A percentile compares a stretch with the other conserved stretches of the same genome.
phyloP scores from a whole-genome alignment of 2,113 vertebrate species.

The Gavia stellata region DNA sequence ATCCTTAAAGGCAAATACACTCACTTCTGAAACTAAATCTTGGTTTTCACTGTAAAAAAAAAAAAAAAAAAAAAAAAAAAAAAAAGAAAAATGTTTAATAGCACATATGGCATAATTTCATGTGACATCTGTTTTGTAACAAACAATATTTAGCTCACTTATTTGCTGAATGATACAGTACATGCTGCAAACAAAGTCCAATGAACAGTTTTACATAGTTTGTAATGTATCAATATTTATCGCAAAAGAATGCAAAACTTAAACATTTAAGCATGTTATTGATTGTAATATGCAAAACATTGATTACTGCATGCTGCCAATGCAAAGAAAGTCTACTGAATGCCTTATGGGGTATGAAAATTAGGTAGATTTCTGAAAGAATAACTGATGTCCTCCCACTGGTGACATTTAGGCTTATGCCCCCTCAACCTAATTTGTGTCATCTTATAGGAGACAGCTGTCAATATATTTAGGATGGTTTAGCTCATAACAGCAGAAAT shows the following conservation, averaged over 20 bases:
- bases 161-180: conserved; percentile 84
- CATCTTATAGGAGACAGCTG: conserved; percentile 84
- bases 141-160: conserved; percentile 89
- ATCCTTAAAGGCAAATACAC: conserved; percentile 72
- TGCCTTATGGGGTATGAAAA: conserved; percentile 79
- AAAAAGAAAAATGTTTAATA: conserved; percentile 79
- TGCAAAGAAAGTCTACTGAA: conserved; percentile 82
- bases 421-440: conserved; percentile 67
- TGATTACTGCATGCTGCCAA: conserved; percentile 83
- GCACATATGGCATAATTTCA: conserved; percentile 87
- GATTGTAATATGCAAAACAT: conserved; percentile 78
- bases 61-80: conserved; percentile 67
- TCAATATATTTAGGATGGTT: conserved; percentile 86
- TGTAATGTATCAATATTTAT: conserved; percentile 83
- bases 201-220: conserved; percentile 77
- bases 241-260: conserved; percentile 74
- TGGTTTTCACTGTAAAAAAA: conserved; percentile 68
- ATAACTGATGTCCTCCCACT: conserved; percentile 64
- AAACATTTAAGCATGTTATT: conserved; percentile 79
- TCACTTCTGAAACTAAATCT: conserved; percentile 75
- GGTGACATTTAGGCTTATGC: conserved; percentile 81
- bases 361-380: conserved; percentile 74
- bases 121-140: conserved; percentile 88
- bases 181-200: conserved; percentile 82
- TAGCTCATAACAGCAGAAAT: conserved; percentile 88